Evolutionary conservation across 2,888 invertebrate genomes (phyloP), one percentile per base, ranked within the genome.

Genomic region (Herminia tarsipennalis): DNA sequence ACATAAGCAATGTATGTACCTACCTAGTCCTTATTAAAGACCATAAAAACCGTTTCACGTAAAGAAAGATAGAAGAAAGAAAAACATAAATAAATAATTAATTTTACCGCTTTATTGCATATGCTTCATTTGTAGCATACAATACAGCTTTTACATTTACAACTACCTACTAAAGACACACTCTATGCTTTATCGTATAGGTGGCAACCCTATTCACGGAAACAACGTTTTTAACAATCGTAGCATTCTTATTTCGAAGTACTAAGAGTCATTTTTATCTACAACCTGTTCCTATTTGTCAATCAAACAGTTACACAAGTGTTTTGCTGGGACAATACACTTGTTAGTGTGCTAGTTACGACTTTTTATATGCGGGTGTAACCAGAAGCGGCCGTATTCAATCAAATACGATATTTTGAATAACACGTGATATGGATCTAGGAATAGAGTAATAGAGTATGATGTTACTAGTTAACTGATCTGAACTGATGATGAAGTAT

Each of bases 291-390:
- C 14, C 27, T 51, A 22, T 59, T 53, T 65, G 54, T 54, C 49
- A 52, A 65, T 52, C 48, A 38, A 50, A 45, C 45, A 57, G 57
- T 65, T 64, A 53, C 65, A 65, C 68, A 68, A 68, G 58, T 66
- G 65, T 66, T 65, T 45, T 47, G 35, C 46, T 44, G 40, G 37
- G 47, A 67, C 68, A 66, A 66, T 66, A 58, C 53, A 50, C 45
- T 51, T 39, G 63, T 50, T 40, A 44, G 46, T 55, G 66, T 57
- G 45, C 58, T 40, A 56, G 55, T 49, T 61, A 60, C 52, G 57
- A 47, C 57, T 60, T 67, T 65, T 56, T 27, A 61, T 40, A 52
- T 47, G 47, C 33, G 22, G 28, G 35, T 47, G 27, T 8, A 28
- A 39, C 29, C 34, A 29, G 33, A 35, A 39, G 30, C 29, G 29